Evolutionary conservation across 2,888 invertebrate genomes (phyloP), one percentile per base, ranked within the genome.

Genomic region (Aspidiotus rigidus): DNA sequence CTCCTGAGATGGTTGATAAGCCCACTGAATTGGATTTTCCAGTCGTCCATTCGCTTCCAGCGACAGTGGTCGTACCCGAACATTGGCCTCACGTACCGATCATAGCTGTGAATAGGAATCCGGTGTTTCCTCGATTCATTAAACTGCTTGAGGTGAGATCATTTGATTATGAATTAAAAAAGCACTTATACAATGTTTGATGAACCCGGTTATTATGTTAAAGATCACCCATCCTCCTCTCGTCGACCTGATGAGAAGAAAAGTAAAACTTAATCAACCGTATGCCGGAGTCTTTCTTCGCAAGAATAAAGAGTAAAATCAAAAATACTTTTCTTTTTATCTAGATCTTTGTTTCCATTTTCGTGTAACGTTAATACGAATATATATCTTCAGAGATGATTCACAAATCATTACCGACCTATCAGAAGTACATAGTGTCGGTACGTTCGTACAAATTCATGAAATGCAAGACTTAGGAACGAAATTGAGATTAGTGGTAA

Each of bases 221-320:
- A 78, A 93, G 89, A 82, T 97, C 56, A 85, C 88, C 44, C 90
- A 97, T 80, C 90, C 92, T 57, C 82, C 85, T 67, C 81, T 99
- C 69, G 92, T 95, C 76, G 90, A 93, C 77, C 77, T 99, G 61
- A 85, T 99, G 71, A 83, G 95, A 76, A 85, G 94, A 72, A 98
- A 98, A 82, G 93, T 98, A 0, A 90, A 90, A 78, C 79, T 98
- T 15, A 95, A 95, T 78, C 95, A 96, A 77, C 99, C 99, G 0
- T 99, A 99, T 76, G 89, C 95, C 62, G 99, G 98, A 7, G 89
- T 99, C 63, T 99, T 99, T 77, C 81, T 99, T 74, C 95, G 96
- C 76, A 93, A 88, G 77, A 87, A 88, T 75, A 91, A 93, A 76
- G 93, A 90, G 86, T 86, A 78, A 77, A 80, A 77, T 41, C 10